Percentiles rank a stretch among this genome's conserved stretches.
phyloP scores from a whole-genome alignment of 2,113 vertebrate genomes.

The Brevimyrus niger region DNA sequence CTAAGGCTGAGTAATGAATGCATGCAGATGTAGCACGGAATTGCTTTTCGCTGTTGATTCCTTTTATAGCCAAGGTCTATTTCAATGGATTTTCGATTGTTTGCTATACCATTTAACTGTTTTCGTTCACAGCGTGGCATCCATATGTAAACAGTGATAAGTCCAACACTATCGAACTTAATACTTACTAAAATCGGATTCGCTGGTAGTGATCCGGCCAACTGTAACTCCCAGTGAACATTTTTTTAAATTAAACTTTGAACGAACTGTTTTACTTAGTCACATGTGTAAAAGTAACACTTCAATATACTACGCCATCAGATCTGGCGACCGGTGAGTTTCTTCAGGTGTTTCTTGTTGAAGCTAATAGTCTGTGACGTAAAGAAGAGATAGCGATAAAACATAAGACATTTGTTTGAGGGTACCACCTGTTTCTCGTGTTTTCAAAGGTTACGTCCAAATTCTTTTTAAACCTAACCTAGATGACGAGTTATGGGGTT shows the following conservation, averaged over 20 bases:
- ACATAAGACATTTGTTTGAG: not conserved
- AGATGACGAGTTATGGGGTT: not conserved
- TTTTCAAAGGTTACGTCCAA: not conserved
- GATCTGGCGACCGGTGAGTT: conserved; percentile 3
- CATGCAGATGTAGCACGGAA: not conserved
- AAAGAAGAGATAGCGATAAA: not conserved
- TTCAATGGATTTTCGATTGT: not conserved
- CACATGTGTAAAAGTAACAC: not conserved
- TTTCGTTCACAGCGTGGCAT: not conserved
- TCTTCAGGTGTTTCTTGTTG: conserved; percentile 10
- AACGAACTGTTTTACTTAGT: not conserved
- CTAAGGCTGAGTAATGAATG: not conserved
- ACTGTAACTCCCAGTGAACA: not conserved
- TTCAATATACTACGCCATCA: not conserved
- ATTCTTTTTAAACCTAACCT: not conserved
- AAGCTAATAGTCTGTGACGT: conserved; percentile 3
- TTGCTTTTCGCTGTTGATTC: not conserved
- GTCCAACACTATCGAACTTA: not conserved
- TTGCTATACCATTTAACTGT: not conserved
- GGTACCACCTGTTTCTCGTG: not conserved
- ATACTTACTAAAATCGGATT: not conserved
- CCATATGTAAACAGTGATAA: not conserved
- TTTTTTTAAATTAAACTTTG: not conserved
- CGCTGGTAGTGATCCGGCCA: not conserved
- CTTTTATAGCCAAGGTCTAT: not conserved